These are phyloP conservation scores for Acheta domesticus DNA, from an alignment of 2,888 invertebrate genomes.

Conservation along the genomic window DNA sequence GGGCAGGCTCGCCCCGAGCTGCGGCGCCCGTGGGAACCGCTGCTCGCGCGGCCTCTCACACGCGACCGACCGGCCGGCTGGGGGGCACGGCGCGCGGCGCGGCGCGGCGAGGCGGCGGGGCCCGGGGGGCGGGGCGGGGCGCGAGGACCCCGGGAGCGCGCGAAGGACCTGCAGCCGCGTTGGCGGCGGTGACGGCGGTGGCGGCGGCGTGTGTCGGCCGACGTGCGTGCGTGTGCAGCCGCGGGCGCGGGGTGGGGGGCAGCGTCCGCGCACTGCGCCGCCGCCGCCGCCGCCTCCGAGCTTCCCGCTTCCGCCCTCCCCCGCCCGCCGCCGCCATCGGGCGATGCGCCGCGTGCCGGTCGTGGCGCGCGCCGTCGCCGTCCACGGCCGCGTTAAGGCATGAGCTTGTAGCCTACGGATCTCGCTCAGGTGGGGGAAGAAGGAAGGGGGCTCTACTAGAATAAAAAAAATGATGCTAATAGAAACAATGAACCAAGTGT, in stretches of 20 bases:
- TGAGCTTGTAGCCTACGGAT: too few species aligned
- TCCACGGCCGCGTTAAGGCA: too few species aligned
- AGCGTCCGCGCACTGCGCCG: not conserved
- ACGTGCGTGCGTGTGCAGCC: not conserved
- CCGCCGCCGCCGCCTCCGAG: not conserved
- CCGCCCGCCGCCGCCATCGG: not conserved
- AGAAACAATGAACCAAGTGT: too few species aligned
- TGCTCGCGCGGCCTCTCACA: conserved; percentile 9
- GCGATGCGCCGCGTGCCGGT: not conserved
- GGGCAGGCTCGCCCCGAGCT: conserved; percentile 5
- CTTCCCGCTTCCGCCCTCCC: not conserved
- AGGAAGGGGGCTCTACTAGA: too few species aligned
- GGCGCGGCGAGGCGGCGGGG: not conserved
- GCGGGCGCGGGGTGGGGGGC: not conserved
- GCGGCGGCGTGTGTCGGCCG: conserved; percentile 4
- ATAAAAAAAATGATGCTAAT: too few species aligned
- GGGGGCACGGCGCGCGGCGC: not conserved
- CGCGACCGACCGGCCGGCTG: conserved; percentile 18
- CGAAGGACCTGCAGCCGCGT: not conserved
- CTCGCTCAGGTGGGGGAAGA: too few species aligned
- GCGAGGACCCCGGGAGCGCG: not conserved
- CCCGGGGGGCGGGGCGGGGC: conserved; percentile 3
- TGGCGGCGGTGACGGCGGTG: not conserved
- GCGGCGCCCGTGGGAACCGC: conserved; percentile 18
- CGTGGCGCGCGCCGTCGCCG: not conserved